Evolutionary conservation across 92 coral and sea anemone species (phyloP).

Genomic region (Paramuricea clavata): DNA sequence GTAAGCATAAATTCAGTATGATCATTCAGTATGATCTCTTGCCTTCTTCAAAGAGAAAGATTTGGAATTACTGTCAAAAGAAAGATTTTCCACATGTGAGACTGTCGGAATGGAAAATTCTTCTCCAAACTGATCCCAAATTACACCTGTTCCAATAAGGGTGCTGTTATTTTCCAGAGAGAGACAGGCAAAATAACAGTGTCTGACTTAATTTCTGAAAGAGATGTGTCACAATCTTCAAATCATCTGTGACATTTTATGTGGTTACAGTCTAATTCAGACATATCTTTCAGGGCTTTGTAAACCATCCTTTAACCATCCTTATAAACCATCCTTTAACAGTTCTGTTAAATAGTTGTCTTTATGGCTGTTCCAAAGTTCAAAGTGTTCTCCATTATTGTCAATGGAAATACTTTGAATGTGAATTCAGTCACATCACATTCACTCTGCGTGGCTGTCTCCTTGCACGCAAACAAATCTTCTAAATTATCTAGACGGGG

Average conservation of each 20-base stretch:
- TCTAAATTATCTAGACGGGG: slow-evolving; percentile 20
- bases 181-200: slow-evolving; percentile 63
- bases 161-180: slow-evolving; percentile 57
- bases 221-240: slow-evolving; percentile 10
- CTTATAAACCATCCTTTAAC: slow-evolving; percentile 38
- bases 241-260: no score
- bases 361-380: slow-evolving; percentile 31
- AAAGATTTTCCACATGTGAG: slow-evolving; percentile 30
- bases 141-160: slow-evolving; percentile 56
- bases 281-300: slow-evolving; percentile 20
- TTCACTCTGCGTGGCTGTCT: slow-evolving; percentile 38
- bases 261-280: slow-evolving; percentile 36
- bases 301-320: background rate
- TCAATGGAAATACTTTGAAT: slow-evolving; percentile 8
- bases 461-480: slow-evolving; percentile 2
- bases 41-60: slow-evolving; percentile 62
- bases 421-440: slow-evolving; percentile 13
- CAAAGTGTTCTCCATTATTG: slow-evolving; percentile 42
- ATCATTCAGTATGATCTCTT: slow-evolving; percentile 38
- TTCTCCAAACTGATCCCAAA: slow-evolving; percentile 67
- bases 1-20: slow-evolving; percentile 40
- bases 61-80: slow-evolving; percentile 53
- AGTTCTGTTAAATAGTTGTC: slow-evolving; percentile 7
- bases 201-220: slow-evolving; percentile 34
- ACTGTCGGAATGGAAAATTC: slow-evolving; percentile 50